A percentile compares a stretch with the other conserved stretches of the same genome.
These are phyloP conservation scores for Masnerella sp. DNA, from an alignment of 2,888 invertebrate genomes.

Conservation along the genomic window DNA sequence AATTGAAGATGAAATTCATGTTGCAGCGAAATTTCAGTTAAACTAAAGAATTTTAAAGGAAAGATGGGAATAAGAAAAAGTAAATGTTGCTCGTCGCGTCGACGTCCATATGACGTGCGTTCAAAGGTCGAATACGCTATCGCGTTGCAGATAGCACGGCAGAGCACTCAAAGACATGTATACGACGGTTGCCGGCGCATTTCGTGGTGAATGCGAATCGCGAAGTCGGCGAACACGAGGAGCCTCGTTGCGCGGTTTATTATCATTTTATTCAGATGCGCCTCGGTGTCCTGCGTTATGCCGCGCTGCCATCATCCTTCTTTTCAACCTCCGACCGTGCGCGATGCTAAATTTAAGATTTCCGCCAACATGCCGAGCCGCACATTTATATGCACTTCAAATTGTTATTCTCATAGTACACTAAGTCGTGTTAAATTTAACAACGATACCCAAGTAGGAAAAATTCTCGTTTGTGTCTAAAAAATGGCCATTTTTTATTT, in stretches of 20 bases:
- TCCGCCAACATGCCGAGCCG: slow-evolving; percentile 70
- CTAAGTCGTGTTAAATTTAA: too few species aligned
- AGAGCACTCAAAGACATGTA: slow-evolving; percentile 46
- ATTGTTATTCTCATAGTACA: slow-evolving; percentile 40
- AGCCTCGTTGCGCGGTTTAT: slow-evolving; percentile 69
- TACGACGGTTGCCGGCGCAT: slow-evolving; percentile 51
- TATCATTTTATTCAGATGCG: slow-evolving; percentile 76
- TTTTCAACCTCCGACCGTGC: slow-evolving; percentile 62
- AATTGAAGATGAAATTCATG: too few species aligned
- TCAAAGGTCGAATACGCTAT: slow-evolving; percentile 45
- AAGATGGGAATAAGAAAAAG: too few species aligned
- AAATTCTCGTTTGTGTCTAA: too few species aligned
- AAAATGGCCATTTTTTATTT: too few species aligned
- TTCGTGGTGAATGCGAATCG: slow-evolving; percentile 68
- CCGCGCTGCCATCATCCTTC: slow-evolving; percentile 58
- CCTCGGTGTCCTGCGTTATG: slow-evolving; percentile 67
- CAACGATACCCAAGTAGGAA: too few species aligned
- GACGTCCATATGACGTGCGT: slow-evolving; percentile 25
- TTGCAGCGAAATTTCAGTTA: too few species aligned
- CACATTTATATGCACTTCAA: slow-evolving; percentile 61
- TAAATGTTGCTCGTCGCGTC: too few species aligned
- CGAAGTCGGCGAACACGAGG: slow-evolving; percentile 69
- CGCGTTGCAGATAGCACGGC: slow-evolving; percentile 36
- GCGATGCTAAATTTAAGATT: slow-evolving; percentile 76
- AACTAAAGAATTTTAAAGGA: too few species aligned